Conservation (phyloP, 1,140 invertebrate species). For the Myzus persicae region DNA sequence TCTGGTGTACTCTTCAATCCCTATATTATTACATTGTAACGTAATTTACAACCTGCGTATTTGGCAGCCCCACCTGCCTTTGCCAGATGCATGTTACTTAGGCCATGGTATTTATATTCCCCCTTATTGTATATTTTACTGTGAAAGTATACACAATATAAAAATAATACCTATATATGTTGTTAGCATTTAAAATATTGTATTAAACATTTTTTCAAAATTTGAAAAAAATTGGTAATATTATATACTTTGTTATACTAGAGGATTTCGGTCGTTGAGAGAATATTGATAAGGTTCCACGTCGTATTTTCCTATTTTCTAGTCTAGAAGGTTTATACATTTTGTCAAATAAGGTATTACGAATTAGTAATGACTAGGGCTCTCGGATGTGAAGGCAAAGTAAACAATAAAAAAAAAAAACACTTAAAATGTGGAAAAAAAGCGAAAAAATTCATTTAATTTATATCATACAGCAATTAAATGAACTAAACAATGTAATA, state of each 20-base stretch:
- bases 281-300: neutral
- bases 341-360: too few species aligned
- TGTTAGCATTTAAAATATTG: neutral
- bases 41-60: slow-evolving; percentile 51
- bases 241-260: neutral
- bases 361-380: too few species aligned
- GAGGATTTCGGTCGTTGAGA: neutral
- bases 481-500: too few species aligned
- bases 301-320: too few species aligned
- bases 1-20: neutral
- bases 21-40: neutral
- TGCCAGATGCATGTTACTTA: slow-evolving; percentile 24
- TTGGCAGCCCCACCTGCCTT: slow-evolving; percentile 38
- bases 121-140: neutral
- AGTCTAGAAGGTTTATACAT: too few species aligned
- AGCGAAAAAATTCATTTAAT: too few species aligned
- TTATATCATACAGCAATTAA: too few species aligned
- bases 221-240: neutral
- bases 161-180: neutral
- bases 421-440: too few species aligned
- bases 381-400: too few species aligned
- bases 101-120: neutral
- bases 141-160: neutral
- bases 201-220: neutral
- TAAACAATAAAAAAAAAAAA: too few species aligned